Base-by-base conservation (phyloP, 2,797 vertebrate species). In the Coracias cyanogaster region DNA sequence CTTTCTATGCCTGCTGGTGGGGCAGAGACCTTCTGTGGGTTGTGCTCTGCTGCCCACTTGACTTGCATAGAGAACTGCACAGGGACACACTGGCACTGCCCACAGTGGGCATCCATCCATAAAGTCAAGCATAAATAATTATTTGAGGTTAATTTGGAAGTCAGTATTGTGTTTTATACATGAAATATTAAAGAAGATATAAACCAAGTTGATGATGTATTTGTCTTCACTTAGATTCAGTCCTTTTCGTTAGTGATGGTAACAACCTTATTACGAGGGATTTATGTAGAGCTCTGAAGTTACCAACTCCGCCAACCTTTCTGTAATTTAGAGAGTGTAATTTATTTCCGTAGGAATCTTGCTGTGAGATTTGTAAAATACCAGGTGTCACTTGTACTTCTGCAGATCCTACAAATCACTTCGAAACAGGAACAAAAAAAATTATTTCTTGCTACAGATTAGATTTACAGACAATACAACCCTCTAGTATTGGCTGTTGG, bases 321-420 rank as follows among this genome's bases (percentile, higher is more conserved):
- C 61, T 48, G 14, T 62, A 58, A 92, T 72, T 88, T 80, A 69
- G 24, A 65, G 61, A 17, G 31, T 28, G 76, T 58, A 29, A 72
- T 96, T 93, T 88, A 49, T 87, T 87, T 87, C 69, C 49, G 15
- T 33, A 46, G 60, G 87, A 85, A 39, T 61, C 81, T 54, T 43
- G 82, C 91, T 92, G 82, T 0, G 54, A 93, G 80, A 78, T 85
- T 58, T 49, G 39, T 94, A 33, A 93, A 93, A 85, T 22, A 67
- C 49, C 19, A 49, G 15, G 49, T 81, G 84, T 43, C 91, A 78
- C 78, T 69, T 69, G n/a, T 0, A 20, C 79, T 62, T 54, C 8
- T 91, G 58, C 76, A 78, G 79, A 58, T 79, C 76, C 82, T 78
- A 69, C 96, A 95, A 94, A 95, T 97, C 94, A 94, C 71, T 94